Evolutionary conservation across 2,888 invertebrate species (phyloP).

Genomic region (Lissocephala sabroskyi): DNA sequence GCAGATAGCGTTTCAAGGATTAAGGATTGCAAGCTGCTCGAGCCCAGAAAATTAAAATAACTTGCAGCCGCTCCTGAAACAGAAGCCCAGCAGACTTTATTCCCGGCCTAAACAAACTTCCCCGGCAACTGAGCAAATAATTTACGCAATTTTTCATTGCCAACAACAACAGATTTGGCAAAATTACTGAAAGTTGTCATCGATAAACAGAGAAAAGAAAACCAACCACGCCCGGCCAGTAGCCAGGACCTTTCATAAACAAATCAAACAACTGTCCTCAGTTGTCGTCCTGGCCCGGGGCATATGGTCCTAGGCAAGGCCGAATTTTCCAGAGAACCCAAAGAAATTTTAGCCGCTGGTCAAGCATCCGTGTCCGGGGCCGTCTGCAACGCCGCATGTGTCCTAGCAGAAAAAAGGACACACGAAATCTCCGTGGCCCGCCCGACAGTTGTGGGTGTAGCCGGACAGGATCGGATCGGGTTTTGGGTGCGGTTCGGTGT

Average conservation of each 20-base stretch:
- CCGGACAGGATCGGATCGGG: too few species aligned
- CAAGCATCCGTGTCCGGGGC: slow-evolving; percentile 44
- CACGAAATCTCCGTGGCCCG: slow-evolving; percentile 25
- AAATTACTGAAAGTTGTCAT: slow-evolving; percentile 37
- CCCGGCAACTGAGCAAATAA: slow-evolving; percentile 35
- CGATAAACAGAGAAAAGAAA: slow-evolving; percentile 28
- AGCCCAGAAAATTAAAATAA: slow-evolving; percentile 16
- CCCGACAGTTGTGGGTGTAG: slow-evolving; percentile 50
- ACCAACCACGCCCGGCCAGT: slow-evolving; percentile 37
- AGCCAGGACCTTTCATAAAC: slow-evolving; percentile 11
- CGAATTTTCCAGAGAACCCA: slow-evolving; percentile 39
- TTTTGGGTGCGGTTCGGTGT: slow-evolving; percentile 51
- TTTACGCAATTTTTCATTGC: slow-evolving; percentile 25
- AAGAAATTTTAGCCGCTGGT: slow-evolving; percentile 35
- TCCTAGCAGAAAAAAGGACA: slow-evolving; percentile 15
- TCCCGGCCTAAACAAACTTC: neutral
- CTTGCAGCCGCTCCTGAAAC: slow-evolving; percentile 41
- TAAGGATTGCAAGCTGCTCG: neutral
- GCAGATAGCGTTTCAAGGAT: slow-evolving; percentile 27
- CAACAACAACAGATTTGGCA: slow-evolving; percentile 8
- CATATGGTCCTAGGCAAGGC: slow-evolving; percentile 36
- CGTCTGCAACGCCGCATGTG: slow-evolving; percentile 58
- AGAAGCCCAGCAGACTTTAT: neutral
- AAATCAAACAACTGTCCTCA: slow-evolving; percentile 50
- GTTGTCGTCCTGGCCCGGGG: too few species aligned